Base-by-base conservation (phyloP, 2,888 invertebrate species). In the Drosophila greeni region DNA sequence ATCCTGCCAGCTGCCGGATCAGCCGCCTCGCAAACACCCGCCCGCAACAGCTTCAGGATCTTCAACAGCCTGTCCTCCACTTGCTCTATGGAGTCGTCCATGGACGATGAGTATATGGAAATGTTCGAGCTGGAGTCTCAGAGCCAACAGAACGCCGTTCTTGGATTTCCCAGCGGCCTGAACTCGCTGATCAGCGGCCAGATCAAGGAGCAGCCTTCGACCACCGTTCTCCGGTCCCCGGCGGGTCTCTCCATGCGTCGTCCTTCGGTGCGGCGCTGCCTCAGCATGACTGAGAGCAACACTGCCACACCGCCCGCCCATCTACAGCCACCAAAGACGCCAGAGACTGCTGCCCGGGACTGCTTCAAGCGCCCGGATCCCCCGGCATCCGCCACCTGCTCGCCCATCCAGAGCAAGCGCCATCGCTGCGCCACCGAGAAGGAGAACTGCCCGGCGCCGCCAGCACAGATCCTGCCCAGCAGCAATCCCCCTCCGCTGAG, bases 291-390 rank as follows among this genome's bases (percentile, higher is more conserved):
- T 55, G 89, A 89, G 71, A 89, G 80, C 39, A 79, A 79, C 31
- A 74, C 70, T 52, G 76, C 20, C 18, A 18, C 34, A 70, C 61
- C 82, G 68, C 64, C 76, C 74, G 54, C 36, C 67, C 67, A 86
- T 45, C 88, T 72, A 56, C 73, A 66, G 24, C 75, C 70, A 84
- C 86, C 87, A 86, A 88, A 88, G 82, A 88, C 87, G 26, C 86
- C 88, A 74, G 86, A 87, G 78, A 82, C 82, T 73, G 86, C 82
- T 71, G 86, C 86, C 34, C 64, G 80, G 65, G 73, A 70, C 42
- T 87, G 89, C 72, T 92, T 92, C 84, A 95, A 95, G 87, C 90
- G 95, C 39, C 91, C 92, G 0, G 94, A 95, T 47, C 91, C 92
- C 24, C 91, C 92, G 31, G 92, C 92, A 40, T 88, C 90, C 42